Evolutionary conservation across 2,797 vertebrate species (phyloP), one percentile per base, ranked within the genome.

Genomic region (Sebastes oblongus): DNA sequence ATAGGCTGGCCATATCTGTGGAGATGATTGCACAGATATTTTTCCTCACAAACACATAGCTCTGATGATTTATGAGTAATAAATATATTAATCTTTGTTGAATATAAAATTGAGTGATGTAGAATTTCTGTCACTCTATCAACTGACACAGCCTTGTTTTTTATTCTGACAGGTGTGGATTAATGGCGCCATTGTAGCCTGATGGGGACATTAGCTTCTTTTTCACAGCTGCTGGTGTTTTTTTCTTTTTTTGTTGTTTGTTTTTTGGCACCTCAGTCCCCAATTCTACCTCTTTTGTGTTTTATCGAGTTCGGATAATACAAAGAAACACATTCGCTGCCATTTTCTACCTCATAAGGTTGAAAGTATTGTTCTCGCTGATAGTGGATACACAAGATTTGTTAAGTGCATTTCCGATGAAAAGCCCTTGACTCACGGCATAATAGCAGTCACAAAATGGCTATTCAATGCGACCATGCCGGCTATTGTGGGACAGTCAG

Each of bases 21-120:
- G 52, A 65, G 68, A 83, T 86, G 66, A 36, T 86, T 81, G 73
- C 77, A 24, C 69, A 68, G 65, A 82, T 81, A 75, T 84, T 87
- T 80, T 64, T 25, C 64, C 25, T 34, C 12, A 30, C 16, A 25
- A 34, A 66, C 36, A 29, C 29, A 39, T 20, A 71, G 29, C 52
- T 50, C 36, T 39, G 52, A 30, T 77, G 78, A 91, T 78, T 70
- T 82, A 88, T 62, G 84, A 70, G 8, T 56, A 69, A 82, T 78
- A 52, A 18, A 75, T 36, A 65, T 76, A 74, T 78, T 69, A 76
- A 84, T 89, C 81, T 72, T 83, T 5, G 13, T 30, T 52, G 61
- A 71, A 83, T 81, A 73, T 82, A 77, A 79, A 81, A 83, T 25
- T 76, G 77, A 83, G 18, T 60, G 69, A 85, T 81, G 77, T 36